phyloP scores from a whole-genome alignment of 2,113 vertebrate species.

The Mesoclemmys tuberculata region DNA sequence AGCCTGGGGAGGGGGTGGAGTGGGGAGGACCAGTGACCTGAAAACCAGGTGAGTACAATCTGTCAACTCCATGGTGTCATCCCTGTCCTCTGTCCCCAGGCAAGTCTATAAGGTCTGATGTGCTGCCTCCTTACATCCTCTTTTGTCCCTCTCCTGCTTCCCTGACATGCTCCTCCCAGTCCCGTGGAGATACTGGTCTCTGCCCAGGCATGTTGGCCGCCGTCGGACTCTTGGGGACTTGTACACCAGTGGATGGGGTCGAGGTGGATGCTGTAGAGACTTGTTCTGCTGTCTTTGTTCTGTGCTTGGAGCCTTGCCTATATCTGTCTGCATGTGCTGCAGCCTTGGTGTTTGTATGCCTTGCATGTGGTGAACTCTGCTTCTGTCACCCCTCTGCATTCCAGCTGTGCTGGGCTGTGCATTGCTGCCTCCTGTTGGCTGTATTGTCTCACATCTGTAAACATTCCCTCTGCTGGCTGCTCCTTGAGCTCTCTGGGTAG shows the following conservation, averaged over 20 bases:
- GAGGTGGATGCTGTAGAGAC: constrained; percentile 87
- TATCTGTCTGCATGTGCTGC: constrained; percentile 71
- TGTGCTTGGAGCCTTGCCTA: constrained; percentile 45
- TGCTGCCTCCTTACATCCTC: constrained; percentile 76
- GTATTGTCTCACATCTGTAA: neutral
- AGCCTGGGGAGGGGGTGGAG: neutral
- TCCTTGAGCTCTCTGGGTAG: neutral
- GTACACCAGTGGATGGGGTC: constrained; percentile 93
- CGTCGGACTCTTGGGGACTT: constrained; percentile 98
- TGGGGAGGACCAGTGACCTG: neutral
- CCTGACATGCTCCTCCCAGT: constrained; percentile 85
- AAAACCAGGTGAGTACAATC: neutral
- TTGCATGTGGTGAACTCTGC: constrained; percentile 68
- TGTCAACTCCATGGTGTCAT: neutral
- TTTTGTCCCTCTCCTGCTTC: constrained; percentile 83
- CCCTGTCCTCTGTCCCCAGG: neutral
- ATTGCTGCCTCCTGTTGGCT: neutral
- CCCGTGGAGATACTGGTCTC: constrained; percentile 95
- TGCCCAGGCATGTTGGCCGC: constrained; percentile 92
- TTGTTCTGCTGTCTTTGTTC: constrained; percentile 53
- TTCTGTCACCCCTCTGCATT: neutral
- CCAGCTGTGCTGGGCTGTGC: neutral
- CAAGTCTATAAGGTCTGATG: neutral
- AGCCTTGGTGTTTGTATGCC: constrained; percentile 11
- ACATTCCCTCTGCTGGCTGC: neutral